phyloP scores from a whole-genome alignment of 2,888 invertebrate species.

The Watsonalla cultraria region DNA sequence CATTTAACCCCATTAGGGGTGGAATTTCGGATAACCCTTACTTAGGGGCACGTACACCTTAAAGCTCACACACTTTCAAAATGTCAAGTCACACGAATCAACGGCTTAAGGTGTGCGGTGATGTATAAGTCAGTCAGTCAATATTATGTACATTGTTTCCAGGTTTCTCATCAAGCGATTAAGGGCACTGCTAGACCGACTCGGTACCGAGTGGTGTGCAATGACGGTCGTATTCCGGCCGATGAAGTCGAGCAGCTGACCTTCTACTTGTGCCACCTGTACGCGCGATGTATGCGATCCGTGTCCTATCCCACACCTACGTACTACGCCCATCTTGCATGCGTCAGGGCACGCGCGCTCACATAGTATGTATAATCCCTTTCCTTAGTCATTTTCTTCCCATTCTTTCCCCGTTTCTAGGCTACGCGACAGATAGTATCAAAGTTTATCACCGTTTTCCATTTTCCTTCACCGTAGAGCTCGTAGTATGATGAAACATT shows the following conservation, averaged over 20 bases:
- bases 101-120: not conserved
- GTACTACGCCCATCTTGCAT: conserved; percentile 92
- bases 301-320: conserved; percentile 94
- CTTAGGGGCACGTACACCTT: no score
- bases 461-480: no score
- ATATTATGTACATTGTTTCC: conserved; percentile 2
- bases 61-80: no score
- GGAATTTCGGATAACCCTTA: no score
- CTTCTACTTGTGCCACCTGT: conserved; percentile 91
- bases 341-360: conserved; percentile 81
- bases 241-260: conserved; percentile 89
- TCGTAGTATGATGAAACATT: no score
- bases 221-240: conserved; percentile 84
- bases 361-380: conserved; percentile 58
- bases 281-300: conserved; percentile 88
- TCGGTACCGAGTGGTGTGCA: conserved; percentile 90
- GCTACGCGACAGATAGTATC: no score
- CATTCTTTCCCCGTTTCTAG: no score
- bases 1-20: no score
- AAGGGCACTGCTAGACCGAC: conserved; percentile 92
- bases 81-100: no score
- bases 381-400: no score
- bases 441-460: no score
- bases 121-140: not conserved
- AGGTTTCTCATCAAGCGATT: conserved; percentile 82